These are phyloP conservation scores for Danionella cerebrum DNA, from an alignment of 2,113 vertebrate species.

Conservation along the genomic window DNA sequence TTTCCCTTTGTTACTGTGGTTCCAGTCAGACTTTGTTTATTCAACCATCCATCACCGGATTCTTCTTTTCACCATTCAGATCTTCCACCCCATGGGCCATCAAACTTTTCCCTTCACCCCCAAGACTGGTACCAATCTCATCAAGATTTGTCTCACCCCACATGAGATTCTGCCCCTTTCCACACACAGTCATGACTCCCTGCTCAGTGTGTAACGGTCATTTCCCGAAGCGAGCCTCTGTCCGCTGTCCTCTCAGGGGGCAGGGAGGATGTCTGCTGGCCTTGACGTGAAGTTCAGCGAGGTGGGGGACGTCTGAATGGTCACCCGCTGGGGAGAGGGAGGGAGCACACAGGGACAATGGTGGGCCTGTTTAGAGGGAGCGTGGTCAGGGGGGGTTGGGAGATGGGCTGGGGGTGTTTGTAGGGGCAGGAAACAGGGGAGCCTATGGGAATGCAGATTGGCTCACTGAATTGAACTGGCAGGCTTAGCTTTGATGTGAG, in stretches of 20 bases:
- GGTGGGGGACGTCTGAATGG: conserved; percentile 23
- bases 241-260: conserved; percentile 24
- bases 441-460: conserved; percentile 67
- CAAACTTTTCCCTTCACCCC: background rate
- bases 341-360: conserved; percentile 43
- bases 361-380: conserved; percentile 52
- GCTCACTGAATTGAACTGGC: conserved; percentile 57
- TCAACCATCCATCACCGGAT: background rate
- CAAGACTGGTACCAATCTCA: background rate
- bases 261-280: conserved; percentile 27
- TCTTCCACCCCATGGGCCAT: background rate
- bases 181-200: conserved; percentile 2
- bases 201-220: conserved; percentile 36
- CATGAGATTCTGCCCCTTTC: background rate
- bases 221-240: conserved; percentile 18
- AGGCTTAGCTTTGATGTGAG: conserved; percentile 61
- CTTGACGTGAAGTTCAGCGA: conserved; percentile 33
- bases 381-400: conserved; percentile 40
- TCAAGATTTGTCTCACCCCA: background rate
- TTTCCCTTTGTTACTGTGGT: background rate
- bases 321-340: conserved; percentile 40
- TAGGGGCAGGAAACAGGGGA: conserved; percentile 46
- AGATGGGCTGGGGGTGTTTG: conserved; percentile 22
- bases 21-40: background rate
- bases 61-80: background rate